phyloP scores from a whole-genome alignment of 2,888 invertebrate genomes.

The Drosophila tripunctata region DNA sequence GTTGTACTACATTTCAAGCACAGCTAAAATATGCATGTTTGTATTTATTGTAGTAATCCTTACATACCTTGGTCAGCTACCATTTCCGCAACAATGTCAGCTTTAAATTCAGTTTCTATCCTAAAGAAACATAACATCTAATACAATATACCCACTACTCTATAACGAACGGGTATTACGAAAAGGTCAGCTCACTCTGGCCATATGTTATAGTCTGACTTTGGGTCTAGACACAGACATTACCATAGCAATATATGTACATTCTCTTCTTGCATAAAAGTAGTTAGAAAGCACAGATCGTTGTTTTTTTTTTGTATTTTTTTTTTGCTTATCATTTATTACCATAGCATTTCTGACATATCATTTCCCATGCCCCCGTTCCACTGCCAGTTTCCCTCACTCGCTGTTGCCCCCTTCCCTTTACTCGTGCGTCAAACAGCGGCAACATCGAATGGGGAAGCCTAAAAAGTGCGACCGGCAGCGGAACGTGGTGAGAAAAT shows the following conservation, averaged over 20 bases:
- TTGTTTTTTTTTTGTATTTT: constrained; percentile 9
- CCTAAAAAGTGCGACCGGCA: constrained; percentile 71
- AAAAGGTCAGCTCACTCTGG: constrained; percentile 55
- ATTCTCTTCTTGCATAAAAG: not conserved
- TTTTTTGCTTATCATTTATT: constrained; percentile 45
- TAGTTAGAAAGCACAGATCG: constrained; percentile 65
- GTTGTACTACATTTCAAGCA: too few relatives aligned
- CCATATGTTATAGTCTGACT: constrained; percentile 40
- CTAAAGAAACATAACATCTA: too few relatives aligned
- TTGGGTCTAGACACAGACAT: constrained; percentile 4
- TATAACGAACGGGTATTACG: not conserved
- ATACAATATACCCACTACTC: not conserved
- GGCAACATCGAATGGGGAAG: constrained; percentile 52
- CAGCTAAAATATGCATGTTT: too few relatives aligned
- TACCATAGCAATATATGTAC: not conserved
- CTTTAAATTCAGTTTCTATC: too few relatives aligned
- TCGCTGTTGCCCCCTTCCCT: not conserved
- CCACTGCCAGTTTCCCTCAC: not conserved
- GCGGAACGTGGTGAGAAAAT: constrained; percentile 78
- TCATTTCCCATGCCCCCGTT: constrained; percentile 64
- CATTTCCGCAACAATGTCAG: too few relatives aligned
- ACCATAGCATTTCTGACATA: constrained; percentile 57
- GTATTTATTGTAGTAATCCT: too few relatives aligned
- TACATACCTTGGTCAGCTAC: too few relatives aligned
- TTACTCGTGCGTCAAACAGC: constrained; percentile 49